These are phyloP conservation scores for Centropus unirufus DNA, from an alignment of 2,113 vertebrate genomes.

Conservation along the genomic window DNA sequence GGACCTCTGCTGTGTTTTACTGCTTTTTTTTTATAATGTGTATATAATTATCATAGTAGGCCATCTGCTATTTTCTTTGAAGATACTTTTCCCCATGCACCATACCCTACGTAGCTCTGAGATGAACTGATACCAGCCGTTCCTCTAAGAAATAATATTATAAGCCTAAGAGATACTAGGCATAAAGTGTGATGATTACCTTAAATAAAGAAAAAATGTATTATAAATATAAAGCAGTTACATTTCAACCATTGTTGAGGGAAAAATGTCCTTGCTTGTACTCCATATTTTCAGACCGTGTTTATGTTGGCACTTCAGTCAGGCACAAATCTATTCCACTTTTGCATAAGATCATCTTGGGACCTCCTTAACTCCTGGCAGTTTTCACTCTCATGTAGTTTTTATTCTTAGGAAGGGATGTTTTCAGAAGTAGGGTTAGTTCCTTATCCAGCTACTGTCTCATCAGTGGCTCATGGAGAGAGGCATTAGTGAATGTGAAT, in stretches of 20 bases:
- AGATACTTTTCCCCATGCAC: background rate
- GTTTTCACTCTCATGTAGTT: background rate
- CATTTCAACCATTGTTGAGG: background rate
- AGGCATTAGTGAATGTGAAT: too few relatives aligned
- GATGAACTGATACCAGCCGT: background rate
- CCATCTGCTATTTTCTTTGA: background rate
- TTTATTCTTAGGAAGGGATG: background rate
- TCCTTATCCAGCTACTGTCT: background rate
- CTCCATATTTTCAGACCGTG: background rate
- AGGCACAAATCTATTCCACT: background rate
- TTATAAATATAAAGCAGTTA: background rate
- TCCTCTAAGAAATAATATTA: background rate
- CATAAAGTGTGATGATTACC: background rate
- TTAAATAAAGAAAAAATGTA: background rate
- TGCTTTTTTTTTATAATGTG: background rate
- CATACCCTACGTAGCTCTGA: background rate
- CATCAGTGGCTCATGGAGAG: background rate
- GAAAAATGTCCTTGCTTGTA: background rate
- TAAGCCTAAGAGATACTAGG: background rate
- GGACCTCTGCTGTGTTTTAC: background rate
- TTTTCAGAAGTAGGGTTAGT: background rate
- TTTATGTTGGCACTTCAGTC: background rate
- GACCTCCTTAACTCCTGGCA: background rate
- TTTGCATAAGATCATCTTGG: background rate
- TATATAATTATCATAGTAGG: accelerated